phyloP scores from a whole-genome alignment of 2,113 vertebrate genomes.

The Dasyornis broadbenti region DNA sequence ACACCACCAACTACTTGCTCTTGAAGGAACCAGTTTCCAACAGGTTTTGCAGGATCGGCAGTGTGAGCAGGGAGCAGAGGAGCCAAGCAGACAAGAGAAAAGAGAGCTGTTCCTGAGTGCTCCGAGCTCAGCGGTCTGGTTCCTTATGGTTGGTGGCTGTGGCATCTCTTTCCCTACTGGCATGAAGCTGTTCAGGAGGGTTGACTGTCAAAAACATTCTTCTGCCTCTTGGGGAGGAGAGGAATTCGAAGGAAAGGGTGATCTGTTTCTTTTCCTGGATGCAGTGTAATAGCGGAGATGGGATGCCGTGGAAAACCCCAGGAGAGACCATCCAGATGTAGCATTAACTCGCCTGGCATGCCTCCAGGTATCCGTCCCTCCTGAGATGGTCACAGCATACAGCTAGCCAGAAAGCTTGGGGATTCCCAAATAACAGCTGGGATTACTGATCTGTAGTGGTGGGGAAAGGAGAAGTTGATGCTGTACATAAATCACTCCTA shows the following conservation, averaged over 20 bases:
- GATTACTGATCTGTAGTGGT: not conserved
- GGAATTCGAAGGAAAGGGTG: not conserved
- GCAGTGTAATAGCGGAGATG: fast-evolving
- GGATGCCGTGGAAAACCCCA: not conserved
- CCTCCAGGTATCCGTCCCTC: not conserved
- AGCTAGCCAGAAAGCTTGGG: not conserved
- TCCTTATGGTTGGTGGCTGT: not conserved
- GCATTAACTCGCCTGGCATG: fast-evolving
- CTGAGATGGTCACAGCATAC: not conserved
- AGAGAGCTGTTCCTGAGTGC: not conserved
- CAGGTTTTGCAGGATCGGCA: not conserved
- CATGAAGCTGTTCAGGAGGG: not conserved
- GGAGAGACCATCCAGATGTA: not conserved
- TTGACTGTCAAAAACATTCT: not conserved
- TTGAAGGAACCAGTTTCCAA: not conserved
- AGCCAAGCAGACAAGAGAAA: not conserved
- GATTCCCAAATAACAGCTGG: not conserved
- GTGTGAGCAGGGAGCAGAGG: not conserved
- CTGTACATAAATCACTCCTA: not conserved
- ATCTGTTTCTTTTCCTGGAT: not conserved
- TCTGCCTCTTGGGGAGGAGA: not conserved
- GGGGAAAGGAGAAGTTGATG: not conserved
- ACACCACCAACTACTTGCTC: not conserved
- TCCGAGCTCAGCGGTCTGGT: fast-evolving
- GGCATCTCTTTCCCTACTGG: not conserved